Percentiles rank a stretch among this genome's conserved stretches.
These are phyloP conservation scores for Nycticebus coucang DNA, from an alignment of 2,113 vertebrate genomes.

Conservation along the genomic window DNA sequence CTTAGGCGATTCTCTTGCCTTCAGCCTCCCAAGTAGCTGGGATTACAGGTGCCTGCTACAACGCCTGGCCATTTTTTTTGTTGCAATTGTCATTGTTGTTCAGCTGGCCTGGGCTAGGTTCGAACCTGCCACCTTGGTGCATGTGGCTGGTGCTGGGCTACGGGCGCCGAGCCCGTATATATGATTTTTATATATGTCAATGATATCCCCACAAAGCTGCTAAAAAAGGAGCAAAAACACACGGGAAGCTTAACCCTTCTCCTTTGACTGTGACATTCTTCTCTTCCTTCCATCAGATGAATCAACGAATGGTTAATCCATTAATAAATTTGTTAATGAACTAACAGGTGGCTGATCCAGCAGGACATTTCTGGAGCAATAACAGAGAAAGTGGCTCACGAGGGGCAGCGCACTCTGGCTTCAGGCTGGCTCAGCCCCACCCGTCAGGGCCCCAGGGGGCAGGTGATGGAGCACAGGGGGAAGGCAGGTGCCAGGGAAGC, in stretches of 20 bases:
- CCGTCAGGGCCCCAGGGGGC: neutral
- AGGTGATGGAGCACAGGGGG: neutral
- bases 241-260: neutral
- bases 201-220: too few species aligned
- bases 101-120: too few species aligned
- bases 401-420: neutral
- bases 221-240: neutral
- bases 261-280: neutral
- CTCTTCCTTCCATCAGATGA: fast-evolving
- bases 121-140: too few species aligned
- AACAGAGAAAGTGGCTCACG: neutral
- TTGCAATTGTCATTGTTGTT: too few species aligned
- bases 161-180: too few species aligned
- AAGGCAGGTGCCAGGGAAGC: neutral
- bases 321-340: neutral
- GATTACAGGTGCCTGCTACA: too few species aligned
- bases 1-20: too few species aligned
- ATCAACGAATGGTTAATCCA: neutral
- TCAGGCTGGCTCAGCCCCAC: neutral
- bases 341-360: too few species aligned
- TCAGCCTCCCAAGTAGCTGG: too few species aligned
- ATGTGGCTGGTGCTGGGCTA: too few species aligned
- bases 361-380: neutral
- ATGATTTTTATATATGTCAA: too few species aligned
- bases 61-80: too few species aligned